Conservation (phyloP, 2,113 vertebrate genomes). For the Prionailurus bengalensis region DNA sequence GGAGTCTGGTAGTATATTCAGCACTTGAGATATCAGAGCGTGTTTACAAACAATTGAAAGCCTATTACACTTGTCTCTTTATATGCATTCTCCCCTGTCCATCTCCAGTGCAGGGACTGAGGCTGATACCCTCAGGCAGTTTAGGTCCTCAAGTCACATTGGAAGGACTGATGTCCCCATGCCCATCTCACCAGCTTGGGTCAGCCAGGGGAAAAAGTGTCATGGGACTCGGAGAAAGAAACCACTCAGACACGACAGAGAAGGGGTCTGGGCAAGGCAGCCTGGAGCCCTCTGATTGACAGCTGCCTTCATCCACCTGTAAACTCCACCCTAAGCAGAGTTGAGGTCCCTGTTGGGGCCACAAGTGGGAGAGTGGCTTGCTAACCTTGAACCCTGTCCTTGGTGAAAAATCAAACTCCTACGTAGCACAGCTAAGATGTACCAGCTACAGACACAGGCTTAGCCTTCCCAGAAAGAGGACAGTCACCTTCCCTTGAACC, state of each 20-base stretch:
- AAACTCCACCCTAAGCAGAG: neutral
- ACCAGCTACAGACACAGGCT: neutral
- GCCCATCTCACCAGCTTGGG: neutral
- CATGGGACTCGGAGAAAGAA: neutral
- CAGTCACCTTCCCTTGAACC: neutral
- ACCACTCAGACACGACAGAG: neutral
- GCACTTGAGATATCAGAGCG: neutral
- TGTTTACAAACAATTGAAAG: neutral
- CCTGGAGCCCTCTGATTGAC: neutral
- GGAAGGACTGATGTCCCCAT: neutral
- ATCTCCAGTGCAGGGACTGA: neutral
- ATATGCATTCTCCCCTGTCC: accelerated
- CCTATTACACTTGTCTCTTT: neutral
- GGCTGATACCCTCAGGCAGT: neutral
- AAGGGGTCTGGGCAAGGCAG: neutral
- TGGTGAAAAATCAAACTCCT: neutral
- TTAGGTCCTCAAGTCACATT: neutral
- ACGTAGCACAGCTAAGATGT: neutral
- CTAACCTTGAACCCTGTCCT: neutral
- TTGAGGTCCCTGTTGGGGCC: neutral
- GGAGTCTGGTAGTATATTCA: neutral
- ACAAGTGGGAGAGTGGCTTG: too few relatives aligned
- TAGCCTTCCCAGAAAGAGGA: neutral
- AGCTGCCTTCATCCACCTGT: neutral
- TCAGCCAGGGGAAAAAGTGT: neutral